Percentiles rank a stretch among this genome's conserved stretches.
These are phyloP conservation scores for Polyommatus icarus DNA, from an alignment of 2,888 invertebrate species.

Conservation along the genomic window DNA sequence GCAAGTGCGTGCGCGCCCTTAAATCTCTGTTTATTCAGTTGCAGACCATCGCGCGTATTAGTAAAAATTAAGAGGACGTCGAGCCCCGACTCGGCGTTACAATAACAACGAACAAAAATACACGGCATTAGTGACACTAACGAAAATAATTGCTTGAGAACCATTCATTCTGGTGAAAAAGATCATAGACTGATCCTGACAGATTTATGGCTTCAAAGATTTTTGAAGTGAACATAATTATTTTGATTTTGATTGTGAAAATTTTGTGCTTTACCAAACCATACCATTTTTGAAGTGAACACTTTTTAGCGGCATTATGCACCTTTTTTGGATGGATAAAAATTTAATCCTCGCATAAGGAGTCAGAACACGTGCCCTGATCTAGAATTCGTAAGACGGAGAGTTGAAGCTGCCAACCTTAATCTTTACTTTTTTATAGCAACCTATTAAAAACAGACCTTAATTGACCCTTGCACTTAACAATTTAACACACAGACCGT, in stretches of 20 bases:
- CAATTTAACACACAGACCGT: background rate
- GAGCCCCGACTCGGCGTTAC: constrained; percentile 62
- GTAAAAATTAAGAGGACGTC: constrained; percentile 75
- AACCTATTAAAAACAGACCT: background rate
- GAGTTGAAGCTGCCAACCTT: no score
- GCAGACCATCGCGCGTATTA: constrained; percentile 71
- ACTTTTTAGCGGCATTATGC: no score
- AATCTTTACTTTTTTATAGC: background rate
- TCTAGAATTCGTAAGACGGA: no score
- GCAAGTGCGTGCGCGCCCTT: constrained; percentile 46
- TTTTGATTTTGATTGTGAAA: background rate
- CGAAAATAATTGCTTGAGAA: constrained; percentile 54
- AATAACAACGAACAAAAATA: constrained; percentile 77
- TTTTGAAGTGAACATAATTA: background rate
- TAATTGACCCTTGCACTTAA: background rate
- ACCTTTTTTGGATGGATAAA: no score
- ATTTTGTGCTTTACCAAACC: no score
- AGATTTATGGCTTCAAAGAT: background rate
- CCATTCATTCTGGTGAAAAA: background rate
- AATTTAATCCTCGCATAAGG: no score
- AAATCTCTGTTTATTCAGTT: constrained; percentile 77
- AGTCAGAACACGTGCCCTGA: no score
- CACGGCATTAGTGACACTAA: constrained; percentile 57
- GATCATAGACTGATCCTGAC: background rate
- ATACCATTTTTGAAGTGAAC: no score